Conservation (phyloP, 64 coral and sea anemone species). For the Stichodactyla mertensii region DNA sequence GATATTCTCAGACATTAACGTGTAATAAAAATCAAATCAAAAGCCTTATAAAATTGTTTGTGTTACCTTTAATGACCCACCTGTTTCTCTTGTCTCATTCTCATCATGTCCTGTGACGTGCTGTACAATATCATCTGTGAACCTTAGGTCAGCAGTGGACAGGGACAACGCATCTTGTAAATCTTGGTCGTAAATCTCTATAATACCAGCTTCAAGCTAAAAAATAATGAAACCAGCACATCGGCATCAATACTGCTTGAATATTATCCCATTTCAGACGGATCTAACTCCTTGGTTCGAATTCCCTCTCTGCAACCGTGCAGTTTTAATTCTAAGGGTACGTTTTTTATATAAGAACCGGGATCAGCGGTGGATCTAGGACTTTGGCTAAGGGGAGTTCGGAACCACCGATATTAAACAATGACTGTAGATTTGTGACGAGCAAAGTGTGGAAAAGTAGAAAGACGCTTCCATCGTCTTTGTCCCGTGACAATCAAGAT, state of each 20-base stretch:
- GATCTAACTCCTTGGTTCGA: background rate
- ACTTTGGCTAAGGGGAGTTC: too few species aligned
- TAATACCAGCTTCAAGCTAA: constrained; percentile 19
- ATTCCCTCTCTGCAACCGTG: background rate
- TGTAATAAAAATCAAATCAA: too few species aligned
- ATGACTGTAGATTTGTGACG: too few species aligned
- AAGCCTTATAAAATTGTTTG: too few species aligned
- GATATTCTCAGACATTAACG: too few species aligned
- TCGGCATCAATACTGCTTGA: background rate
- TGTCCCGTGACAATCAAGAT: too few species aligned
- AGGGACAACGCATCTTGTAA: constrained; percentile 46
- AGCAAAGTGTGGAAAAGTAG: too few species aligned
- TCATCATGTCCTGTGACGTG: constrained; percentile 48
- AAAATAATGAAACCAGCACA: background rate
- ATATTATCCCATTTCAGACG: background rate
- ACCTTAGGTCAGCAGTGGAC: constrained; percentile 72
- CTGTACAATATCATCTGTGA: constrained; percentile 73
- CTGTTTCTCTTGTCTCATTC: constrained; percentile 65
- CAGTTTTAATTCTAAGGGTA: too few species aligned
- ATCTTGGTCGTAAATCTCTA: constrained; percentile 59
- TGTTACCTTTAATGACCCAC: constrained; percentile 12
- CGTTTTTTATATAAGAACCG: too few species aligned
- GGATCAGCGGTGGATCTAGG: too few species aligned
- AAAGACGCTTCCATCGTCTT: too few species aligned
- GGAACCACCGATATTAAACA: too few species aligned